Percentiles rank a stretch among this genome's conserved stretches.
Evolutionary conservation across 2,113 vertebrate species (phyloP).

Genomic region (Colistium nudipinnis): DNA sequence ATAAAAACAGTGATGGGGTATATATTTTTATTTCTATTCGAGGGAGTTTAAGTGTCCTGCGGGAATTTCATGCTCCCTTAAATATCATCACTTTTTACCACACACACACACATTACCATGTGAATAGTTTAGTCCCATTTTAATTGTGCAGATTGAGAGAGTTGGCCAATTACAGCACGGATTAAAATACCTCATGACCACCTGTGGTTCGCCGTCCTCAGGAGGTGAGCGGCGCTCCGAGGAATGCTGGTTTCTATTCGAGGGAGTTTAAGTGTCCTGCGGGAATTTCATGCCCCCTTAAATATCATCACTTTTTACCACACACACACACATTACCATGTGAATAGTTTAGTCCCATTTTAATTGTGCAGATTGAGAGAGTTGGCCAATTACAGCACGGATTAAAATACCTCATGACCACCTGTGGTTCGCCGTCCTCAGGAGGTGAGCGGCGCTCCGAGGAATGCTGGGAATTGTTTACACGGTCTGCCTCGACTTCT

Average conservation of each 20-base stretch:
- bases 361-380: not conserved
- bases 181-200: not conserved
- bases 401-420: not conserved
- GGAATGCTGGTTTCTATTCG: slow-evolving; percentile 70
- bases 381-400: not conserved
- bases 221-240: slow-evolving; percentile 32
- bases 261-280: no score
- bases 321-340: not conserved
- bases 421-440: not conserved
- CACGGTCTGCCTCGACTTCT: slow-evolving; percentile 69
- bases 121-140: not conserved
- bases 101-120: not conserved
- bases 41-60: no score
- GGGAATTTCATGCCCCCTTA: not conserved
- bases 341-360: not conserved
- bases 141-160: not conserved
- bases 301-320: not conserved
- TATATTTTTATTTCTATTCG: not conserved
- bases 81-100: not conserved
- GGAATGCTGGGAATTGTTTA: slow-evolving; percentile 82
- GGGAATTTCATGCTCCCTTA: not conserved
- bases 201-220: not conserved
- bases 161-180: not conserved
- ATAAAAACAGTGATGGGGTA: not conserved
- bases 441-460: slow-evolving; percentile 32